Percentiles rank a stretch among this genome's conserved stretches.
Conservation (phyloP, 2,888 invertebrate species). For the Eupeodes latifasciatus region DNA sequence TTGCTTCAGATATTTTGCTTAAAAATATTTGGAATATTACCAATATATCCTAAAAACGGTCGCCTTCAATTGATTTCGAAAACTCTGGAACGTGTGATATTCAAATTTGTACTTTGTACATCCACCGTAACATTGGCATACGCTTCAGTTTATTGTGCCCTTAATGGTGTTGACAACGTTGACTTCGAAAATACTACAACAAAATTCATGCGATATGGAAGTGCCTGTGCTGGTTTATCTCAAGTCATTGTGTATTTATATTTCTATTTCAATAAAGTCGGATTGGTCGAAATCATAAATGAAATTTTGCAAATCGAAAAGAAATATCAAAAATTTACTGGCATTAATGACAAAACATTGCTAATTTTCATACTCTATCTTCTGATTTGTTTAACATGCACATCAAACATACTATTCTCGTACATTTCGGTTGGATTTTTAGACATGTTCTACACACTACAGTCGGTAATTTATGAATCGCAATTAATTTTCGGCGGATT, state of each 20-base stretch:
- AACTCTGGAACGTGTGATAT: neutral
- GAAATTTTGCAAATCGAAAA: neutral
- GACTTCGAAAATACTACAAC: neutral
- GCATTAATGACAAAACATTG: neutral
- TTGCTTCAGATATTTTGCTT: constrained; percentile 3
- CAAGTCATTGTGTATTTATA: neutral
- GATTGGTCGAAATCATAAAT: neutral
- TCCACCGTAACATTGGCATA: neutral
- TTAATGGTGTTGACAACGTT: neutral
- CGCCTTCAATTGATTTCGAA: neutral
- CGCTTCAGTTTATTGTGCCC: neutral
- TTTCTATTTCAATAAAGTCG: neutral
- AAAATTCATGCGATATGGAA: neutral
- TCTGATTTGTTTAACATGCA: neutral
- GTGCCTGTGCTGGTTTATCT: neutral
- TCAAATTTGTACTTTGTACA: neutral
- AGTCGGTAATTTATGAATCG: neutral
- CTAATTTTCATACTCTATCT: neutral
- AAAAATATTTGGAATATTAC: neutral
- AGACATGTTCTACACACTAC: neutral
- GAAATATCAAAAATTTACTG: neutral
- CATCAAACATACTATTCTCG: neutral
- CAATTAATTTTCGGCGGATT: neutral
- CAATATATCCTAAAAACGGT: neutral
- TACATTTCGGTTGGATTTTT: neutral